Percentiles rank a stretch among this genome's conserved stretches.
These are phyloP conservation scores for Protonibea diacanthus DNA, from an alignment of 2,797 vertebrate genomes.

Conservation along the genomic window DNA sequence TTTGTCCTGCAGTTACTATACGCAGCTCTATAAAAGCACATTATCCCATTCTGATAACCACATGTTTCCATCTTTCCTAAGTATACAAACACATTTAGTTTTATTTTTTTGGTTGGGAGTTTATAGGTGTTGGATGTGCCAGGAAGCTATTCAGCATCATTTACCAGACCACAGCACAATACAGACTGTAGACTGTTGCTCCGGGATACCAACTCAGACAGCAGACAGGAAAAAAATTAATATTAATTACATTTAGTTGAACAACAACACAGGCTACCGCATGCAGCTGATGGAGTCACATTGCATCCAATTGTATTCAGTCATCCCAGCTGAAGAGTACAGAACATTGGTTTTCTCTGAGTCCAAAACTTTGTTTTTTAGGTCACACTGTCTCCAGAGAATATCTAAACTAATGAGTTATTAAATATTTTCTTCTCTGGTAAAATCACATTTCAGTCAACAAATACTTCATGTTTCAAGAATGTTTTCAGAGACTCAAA, in stretches of 20 bases:
- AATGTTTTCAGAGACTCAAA: conserved; percentile 17
- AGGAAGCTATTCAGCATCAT: conserved; percentile 57
- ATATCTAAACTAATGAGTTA: conserved; percentile 18
- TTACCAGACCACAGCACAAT: conserved; percentile 57
- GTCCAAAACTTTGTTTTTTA: conserved; percentile 26
- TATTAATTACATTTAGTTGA: conserved; percentile 65
- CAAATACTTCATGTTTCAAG: not conserved
- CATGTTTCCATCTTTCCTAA: conserved; percentile 53
- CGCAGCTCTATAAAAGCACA: conserved; percentile 38
- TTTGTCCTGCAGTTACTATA: conserved; percentile 45
- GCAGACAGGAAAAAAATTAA: conserved; percentile 51
- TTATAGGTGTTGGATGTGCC: conserved; percentile 64
- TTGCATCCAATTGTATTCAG: conserved; percentile 14
- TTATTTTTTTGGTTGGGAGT: conserved; percentile 40
- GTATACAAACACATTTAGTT: conserved; percentile 48
- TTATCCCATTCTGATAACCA: conserved; percentile 49
- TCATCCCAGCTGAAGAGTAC: conserved; percentile 17
- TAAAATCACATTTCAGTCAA: conserved; percentile 8
- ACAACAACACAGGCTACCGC: conserved; percentile 30
- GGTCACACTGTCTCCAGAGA: conserved; percentile 31
- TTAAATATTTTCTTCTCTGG: conserved; percentile 19
- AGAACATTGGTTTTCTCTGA: conserved; percentile 16
- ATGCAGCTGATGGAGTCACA: conserved; percentile 17
- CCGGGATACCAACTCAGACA: conserved; percentile 54
- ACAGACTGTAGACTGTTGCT: conserved; percentile 57